Percentiles rank a stretch among this genome's conserved stretches.
Conservation (phyloP, 2,888 invertebrate species). For the Amblyjoppa fuscipennis region DNA sequence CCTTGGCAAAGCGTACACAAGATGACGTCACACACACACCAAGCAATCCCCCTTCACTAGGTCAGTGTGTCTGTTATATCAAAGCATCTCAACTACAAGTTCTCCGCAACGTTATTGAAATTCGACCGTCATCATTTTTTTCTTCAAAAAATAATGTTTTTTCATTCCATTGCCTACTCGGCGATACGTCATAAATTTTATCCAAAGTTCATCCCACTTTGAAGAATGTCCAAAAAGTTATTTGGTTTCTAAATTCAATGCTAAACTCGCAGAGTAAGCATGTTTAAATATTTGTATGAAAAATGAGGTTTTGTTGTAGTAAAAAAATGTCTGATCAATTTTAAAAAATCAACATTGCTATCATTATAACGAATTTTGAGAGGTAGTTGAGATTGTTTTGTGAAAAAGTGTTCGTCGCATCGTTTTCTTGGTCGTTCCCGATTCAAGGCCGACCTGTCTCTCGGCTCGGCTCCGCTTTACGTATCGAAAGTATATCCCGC, state of each 20-base stretch:
- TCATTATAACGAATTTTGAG: background rate
- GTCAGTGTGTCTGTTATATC: constrained; percentile 79
- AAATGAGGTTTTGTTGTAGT: background rate
- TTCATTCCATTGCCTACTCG: background rate
- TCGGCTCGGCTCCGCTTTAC: constrained; percentile 61
- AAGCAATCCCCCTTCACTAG: constrained; percentile 79
- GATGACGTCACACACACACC: constrained; percentile 79
- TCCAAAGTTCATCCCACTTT: background rate
- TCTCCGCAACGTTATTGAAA: constrained; percentile 20
- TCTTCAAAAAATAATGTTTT: background rate
- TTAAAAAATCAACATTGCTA: background rate
- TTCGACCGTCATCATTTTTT: background rate
- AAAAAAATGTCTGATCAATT: background rate
- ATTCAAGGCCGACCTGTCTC: constrained; percentile 68
- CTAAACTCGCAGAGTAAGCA: background rate
- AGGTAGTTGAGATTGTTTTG: constrained; percentile 51
- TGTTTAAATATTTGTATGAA: background rate
- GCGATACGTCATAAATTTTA: background rate
- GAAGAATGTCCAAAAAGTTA: background rate
- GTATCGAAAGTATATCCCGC: constrained; percentile 51
- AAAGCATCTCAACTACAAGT: constrained; percentile 8
- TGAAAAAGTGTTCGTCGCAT: constrained; percentile 25
- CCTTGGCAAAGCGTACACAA: constrained; percentile 65
- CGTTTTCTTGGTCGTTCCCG: constrained; percentile 53
- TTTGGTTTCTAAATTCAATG: background rate